phyloP scores from a whole-genome alignment of 2,797 vertebrate species.

The Enteromius radiatus region DNA sequence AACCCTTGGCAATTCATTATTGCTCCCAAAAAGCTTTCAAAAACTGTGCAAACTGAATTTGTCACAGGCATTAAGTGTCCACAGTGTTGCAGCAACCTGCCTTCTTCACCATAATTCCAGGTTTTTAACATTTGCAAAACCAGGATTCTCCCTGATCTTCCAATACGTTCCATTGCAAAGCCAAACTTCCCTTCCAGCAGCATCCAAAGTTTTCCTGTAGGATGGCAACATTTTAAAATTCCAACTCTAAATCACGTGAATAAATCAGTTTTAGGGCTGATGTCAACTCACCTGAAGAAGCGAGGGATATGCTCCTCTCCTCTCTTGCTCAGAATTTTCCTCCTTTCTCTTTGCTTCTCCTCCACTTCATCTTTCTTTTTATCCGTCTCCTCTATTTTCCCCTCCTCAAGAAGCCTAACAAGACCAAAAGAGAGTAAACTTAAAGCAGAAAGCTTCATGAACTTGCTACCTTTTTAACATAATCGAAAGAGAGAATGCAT shows the following conservation, averaged over 20 bases:
- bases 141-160: slow-evolving; percentile 87
- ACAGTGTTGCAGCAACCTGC: neutral
- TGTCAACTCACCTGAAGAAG: slow-evolving; percentile 86
- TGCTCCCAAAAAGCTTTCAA: slow-evolving; percentile 55
- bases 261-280: neutral
- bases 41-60: neutral
- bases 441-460: neutral
- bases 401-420: slow-evolving; percentile 90
- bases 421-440: neutral
- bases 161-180: slow-evolving; percentile 89
- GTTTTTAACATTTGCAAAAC: slow-evolving; percentile 84
- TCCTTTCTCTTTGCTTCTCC: slow-evolving; percentile 85
- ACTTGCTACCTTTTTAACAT: neutral
- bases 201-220: slow-evolving; percentile 83
- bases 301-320: slow-evolving; percentile 85
- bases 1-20: slow-evolving; percentile 65
- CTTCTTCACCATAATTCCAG: slow-evolving; percentile 84
- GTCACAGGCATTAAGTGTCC: slow-evolving; percentile 33
- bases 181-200: slow-evolving; percentile 88
- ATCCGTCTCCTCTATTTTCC: slow-evolving; percentile 84
- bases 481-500: neutral
- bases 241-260: neutral
- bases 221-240: slow-evolving; percentile 12
- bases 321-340: slow-evolving; percentile 82
- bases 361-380: slow-evolving; percentile 88